A percentile compares a stretch with the other conserved stretches of the same genome.
These are phyloP conservation scores for Peromyscus polionotus DNA, from an alignment of 2,113 vertebrate genomes.

Conservation along the genomic window DNA sequence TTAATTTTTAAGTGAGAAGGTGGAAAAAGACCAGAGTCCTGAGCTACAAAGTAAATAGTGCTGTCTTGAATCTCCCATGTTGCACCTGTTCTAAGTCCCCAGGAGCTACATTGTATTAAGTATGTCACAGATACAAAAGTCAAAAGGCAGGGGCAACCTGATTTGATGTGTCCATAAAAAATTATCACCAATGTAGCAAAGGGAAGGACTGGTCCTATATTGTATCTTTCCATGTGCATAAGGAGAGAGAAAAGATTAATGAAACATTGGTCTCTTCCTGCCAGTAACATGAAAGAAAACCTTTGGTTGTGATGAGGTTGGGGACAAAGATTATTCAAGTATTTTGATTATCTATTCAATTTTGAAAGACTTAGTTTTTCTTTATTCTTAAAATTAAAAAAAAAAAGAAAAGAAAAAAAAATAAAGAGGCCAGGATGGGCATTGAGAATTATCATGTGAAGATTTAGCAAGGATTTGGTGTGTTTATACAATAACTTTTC, in stretches of 20 bases:
- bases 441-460: slow-evolving; percentile 56
- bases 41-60: background rate
- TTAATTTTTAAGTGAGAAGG: slow-evolving; percentile 58
- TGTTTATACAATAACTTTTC: slow-evolving; percentile 74
- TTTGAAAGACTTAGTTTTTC: background rate
- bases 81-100: background rate
- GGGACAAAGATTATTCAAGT: background rate
- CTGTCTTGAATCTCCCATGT: background rate
- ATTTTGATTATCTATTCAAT: slow-evolving; percentile 57
- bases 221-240: slow-evolving; percentile 11
- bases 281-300: slow-evolving; percentile 59
- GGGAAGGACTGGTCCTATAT: background rate
- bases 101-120: background rate
- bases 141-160: background rate
- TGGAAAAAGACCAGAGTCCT: background rate
- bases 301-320: background rate
- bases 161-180: slow-evolving; percentile 17
- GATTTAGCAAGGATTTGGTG: slow-evolving; percentile 56
- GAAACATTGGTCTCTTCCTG: slow-evolving; percentile 49
- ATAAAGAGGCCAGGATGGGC: background rate
- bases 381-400: background rate
- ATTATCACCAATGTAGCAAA: background rate
- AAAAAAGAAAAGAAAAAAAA: background rate
- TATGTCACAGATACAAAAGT: background rate
- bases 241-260: slow-evolving; percentile 46